Evolutionary conservation across 2,797 vertebrate species (phyloP), one percentile per base, ranked within the genome.

Genomic region (Scarus forsteni): DNA sequence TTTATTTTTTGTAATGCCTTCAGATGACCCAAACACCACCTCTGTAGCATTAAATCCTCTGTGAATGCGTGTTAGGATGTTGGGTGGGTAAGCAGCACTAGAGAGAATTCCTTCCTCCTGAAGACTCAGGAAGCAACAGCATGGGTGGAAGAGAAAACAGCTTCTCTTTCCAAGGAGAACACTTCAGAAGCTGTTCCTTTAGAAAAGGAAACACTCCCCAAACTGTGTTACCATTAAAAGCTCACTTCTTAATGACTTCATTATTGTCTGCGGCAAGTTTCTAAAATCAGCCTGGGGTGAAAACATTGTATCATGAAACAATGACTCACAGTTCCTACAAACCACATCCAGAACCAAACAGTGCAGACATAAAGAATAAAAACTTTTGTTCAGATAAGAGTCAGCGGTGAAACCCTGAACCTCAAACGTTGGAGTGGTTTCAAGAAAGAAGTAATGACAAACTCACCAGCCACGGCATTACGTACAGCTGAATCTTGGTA

Each of bases 41-140:
- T 56, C 12, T 56, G 48, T 52, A 39, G 11, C 58, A 15, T 27
- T 6, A 36, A 10, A 11, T 66, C 63, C 35, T 54, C 36, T 60
- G n/a, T 52, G 15, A 36, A 34, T 35, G 34, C 61, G 44, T 65
- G 40, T 83, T 79, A 72, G 75, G 70, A 80, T 83, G 80, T 82
- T 53, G 85, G 85, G 79, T 77, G 77, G 78, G 73, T 79, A 69
- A 73, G 58, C 60, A 50, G 70, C 77, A 86, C 81, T 65, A 81
- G 82, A 89, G 85, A 84, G 88, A 92, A 91, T 88, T 91, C 85
- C 85, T 91, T 87, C 87, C 85, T 86, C 69, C 71, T 70, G 49
- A 71, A 84, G 58, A 55, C 62, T 85, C 79, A 90, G 87, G 90
- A 92, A 90, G 88, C 86, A 86, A 87, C 77, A 75, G 79, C 71